Percentiles rank a stretch among this genome's conserved stretches.
These are phyloP conservation scores for Ormyrus nitidulus DNA, from an alignment of 2,888 invertebrate genomes.

Conservation along the genomic window DNA sequence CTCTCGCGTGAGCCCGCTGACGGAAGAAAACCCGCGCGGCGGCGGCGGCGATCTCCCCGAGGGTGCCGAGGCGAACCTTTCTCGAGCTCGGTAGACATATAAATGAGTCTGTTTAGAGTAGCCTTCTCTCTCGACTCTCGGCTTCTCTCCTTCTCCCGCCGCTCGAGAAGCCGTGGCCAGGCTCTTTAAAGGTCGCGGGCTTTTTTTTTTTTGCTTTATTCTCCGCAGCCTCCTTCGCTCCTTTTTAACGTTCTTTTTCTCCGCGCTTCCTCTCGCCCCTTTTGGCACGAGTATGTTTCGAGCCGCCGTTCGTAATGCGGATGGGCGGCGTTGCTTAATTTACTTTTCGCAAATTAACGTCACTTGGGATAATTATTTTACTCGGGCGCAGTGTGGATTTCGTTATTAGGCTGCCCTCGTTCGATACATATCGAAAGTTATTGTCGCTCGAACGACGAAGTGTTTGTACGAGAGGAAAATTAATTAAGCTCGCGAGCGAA, in stretches of 20 bases:
- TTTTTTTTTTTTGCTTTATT: no score
- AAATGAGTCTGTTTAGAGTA: slow-evolving; percentile 51
- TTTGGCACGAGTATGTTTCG: background rate
- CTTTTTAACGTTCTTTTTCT: background rate
- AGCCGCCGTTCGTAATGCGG: background rate
- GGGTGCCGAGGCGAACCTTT: slow-evolving; percentile 16
- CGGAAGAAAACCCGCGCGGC: background rate
- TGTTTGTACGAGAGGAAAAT: no score
- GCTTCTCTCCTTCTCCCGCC: background rate
- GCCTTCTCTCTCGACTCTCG: background rate
- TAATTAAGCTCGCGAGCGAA: no score
- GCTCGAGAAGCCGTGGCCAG: background rate
- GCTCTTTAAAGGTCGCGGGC: slow-evolving; percentile 12
- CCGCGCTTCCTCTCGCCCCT: background rate
- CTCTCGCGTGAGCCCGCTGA: slow-evolving; percentile 12
- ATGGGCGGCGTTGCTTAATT: slow-evolving; percentile 10
- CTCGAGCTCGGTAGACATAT: slow-evolving; percentile 30
- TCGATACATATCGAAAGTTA: no score
- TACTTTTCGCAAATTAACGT: slow-evolving; percentile 17
- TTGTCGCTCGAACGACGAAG: no score
- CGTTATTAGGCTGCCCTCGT: background rate
- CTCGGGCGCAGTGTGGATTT: background rate
- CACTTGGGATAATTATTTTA: slow-evolving; percentile 18
- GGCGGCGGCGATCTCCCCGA: slow-evolving; percentile 7
- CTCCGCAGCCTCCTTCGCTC: background rate